Conservation (phyloP, 1,140 invertebrate genomes). For the Drosophila sproati region DNA sequence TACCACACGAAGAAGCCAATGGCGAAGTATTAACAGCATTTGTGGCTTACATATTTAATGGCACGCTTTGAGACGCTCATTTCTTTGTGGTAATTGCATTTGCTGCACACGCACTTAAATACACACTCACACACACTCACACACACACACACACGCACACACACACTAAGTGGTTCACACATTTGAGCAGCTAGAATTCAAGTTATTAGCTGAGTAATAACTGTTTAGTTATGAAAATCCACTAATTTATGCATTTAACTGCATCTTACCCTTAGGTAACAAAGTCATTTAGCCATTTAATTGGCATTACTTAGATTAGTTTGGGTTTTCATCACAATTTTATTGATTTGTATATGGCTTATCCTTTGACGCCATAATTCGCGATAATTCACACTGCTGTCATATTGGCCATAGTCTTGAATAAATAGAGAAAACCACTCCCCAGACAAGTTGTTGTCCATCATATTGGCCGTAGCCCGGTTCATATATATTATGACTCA, state of each 20-base stretch:
- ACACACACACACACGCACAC: not conserved
- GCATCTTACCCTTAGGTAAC: not conserved
- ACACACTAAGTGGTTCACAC: slow-evolving; percentile 54
- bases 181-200: slow-evolving; percentile 36
- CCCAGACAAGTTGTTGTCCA: slow-evolving; percentile 10
- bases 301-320: not conserved
- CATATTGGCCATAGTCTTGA: no score
- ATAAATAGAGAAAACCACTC: not conserved
- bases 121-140: not conserved
- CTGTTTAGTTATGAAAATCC: slow-evolving; percentile 15
- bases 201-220: slow-evolving; percentile 51
- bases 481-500: slow-evolving; percentile 49
- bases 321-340: not conserved
- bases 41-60: slow-evolving; percentile 43
- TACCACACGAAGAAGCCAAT: slow-evolving; percentile 16
- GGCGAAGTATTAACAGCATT: slow-evolving; percentile 61
- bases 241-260: slow-evolving; percentile 11
- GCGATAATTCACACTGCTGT: not conserved
- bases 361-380: not conserved
- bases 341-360: not conserved
- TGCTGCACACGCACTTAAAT: slow-evolving; percentile 29
- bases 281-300: slow-evolving; percentile 3
- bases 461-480: slow-evolving; percentile 22
- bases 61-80: slow-evolving; percentile 29
- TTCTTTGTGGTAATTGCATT: slow-evolving; percentile 72